A percentile compares a stretch with the other conserved stretches of the same genome.
Conservation (phyloP, 1,140 invertebrate genomes). For the Lordiphosa collinella region DNA sequence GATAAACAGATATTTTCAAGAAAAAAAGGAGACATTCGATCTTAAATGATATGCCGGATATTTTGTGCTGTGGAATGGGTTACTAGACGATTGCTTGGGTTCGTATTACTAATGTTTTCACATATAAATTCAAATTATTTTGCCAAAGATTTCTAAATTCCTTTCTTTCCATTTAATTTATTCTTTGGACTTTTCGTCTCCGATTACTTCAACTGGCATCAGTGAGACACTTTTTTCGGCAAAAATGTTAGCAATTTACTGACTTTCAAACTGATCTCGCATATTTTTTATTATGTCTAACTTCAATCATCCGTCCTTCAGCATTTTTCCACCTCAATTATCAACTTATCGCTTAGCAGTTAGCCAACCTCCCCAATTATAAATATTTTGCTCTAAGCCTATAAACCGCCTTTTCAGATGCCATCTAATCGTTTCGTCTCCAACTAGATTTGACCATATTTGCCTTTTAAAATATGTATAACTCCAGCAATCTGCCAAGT, state of each 20-base stretch:
- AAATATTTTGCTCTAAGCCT: slow-evolving; percentile 21
- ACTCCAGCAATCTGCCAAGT: slow-evolving; percentile 23
- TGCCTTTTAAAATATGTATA: slow-evolving; percentile 41
- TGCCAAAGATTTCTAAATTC: too few species aligned
- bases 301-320: too few species aligned
- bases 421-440: slow-evolving; percentile 36
- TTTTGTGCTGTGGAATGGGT: background rate
- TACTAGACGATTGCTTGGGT: too few species aligned
- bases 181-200: too few species aligned
- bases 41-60: slow-evolving; percentile 1
- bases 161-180: too few species aligned
- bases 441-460: slow-evolving; percentile 46
- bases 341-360: background rate
- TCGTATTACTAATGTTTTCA: too few species aligned
- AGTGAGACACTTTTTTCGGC: too few species aligned
- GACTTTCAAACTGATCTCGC: too few species aligned
- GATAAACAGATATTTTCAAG: slow-evolving; percentile 2
- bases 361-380: slow-evolving; percentile 29
- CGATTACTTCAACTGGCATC: too few species aligned
- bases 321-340: background rate
- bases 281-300: too few species aligned
- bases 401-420: slow-evolving; percentile 11
- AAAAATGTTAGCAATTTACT: too few species aligned
- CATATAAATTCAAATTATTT: too few species aligned
- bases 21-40: background rate